Evolutionary conservation across 2,888 invertebrate species (phyloP), one percentile per base, ranked within the genome.

Genomic region (Callyntrura sp.): DNA sequence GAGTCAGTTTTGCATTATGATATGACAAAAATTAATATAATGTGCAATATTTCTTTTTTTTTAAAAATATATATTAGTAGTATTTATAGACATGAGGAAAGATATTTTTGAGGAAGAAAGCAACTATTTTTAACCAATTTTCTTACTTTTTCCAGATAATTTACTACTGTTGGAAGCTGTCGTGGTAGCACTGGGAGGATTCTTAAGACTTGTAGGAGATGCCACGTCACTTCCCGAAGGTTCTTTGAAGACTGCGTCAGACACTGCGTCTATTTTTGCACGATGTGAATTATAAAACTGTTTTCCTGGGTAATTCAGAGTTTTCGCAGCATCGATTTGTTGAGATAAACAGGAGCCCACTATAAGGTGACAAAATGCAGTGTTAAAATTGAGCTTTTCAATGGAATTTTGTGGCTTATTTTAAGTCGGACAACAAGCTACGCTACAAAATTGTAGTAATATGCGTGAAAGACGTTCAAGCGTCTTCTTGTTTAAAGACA

Each of bases 311-410:
- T 68, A 89, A 45, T 90, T 85, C 65, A 82, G 60, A 82, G 17
- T 88, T 25, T 92, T 91, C 12, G 87, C 86, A 60, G 81, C 81
- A 51, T 87, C 91, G 14, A 92, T 35, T 85, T 92, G 91, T n/a
- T 91, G 87, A 25, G 90, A 90, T 23, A 85, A 81, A 88, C 92
- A 93, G 76, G 91, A 88, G 12, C 93, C 93, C 93, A 93, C 93
- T 93, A n/a, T n/a, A n/a, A n/a, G n/a, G n/a, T n/a, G n/a, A n/a
- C n/a, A n/a, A n/a, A n/a, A n/a, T n/a, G n/a, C n/a, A n/a, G 90
- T 12, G 45, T 11, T 51, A 51, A 23, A 11, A 68, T n/a, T 28
- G 35, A 20, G n/a, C n/a, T n/a, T n/a, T n/a, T 45, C 0, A 20
- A 57, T n/a, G 25, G 28, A 23, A 79, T 79, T 23, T 17, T 20